phyloP scores from a whole-genome alignment of 2,113 vertebrate species.

The Tragelaphus scriptus region DNA sequence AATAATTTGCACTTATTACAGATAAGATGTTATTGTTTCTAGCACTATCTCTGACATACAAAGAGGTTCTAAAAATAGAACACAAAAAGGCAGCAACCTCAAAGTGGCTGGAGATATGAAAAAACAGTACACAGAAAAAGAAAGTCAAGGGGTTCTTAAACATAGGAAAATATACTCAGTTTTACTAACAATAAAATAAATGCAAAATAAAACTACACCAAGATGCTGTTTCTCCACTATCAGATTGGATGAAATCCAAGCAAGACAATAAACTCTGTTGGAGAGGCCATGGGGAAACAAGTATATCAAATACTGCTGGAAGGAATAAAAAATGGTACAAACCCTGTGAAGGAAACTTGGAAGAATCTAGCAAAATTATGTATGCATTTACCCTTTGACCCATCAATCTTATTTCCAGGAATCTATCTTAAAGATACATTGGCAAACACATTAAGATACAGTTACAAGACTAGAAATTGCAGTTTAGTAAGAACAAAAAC shows the following conservation, averaged over 20 bases:
- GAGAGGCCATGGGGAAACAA: background rate
- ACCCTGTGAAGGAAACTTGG: background rate
- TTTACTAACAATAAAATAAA: conserved; percentile 33
- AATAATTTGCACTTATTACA: background rate
- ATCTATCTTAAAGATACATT: background rate
- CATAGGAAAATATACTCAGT: background rate
- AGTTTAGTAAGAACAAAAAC: background rate
- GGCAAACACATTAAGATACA: background rate
- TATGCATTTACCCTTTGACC: background rate
- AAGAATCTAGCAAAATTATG: background rate
- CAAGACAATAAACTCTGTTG: background rate
- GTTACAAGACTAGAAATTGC: background rate
- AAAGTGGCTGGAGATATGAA: background rate
- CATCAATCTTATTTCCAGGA: background rate
- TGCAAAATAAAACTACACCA: background rate
- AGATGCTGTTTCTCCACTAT: background rate
- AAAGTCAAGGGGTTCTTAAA: background rate
- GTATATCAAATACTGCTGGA: background rate
- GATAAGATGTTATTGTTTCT: background rate
- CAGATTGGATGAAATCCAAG: background rate
- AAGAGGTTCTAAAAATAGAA: background rate
- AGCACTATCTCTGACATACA: background rate
- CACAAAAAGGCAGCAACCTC: background rate
- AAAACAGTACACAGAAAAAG: background rate
- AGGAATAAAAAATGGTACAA: background rate